phyloP scores from a whole-genome alignment of 64 coral and sea anemone genomes.

The Stylophora pistillata region DNA sequence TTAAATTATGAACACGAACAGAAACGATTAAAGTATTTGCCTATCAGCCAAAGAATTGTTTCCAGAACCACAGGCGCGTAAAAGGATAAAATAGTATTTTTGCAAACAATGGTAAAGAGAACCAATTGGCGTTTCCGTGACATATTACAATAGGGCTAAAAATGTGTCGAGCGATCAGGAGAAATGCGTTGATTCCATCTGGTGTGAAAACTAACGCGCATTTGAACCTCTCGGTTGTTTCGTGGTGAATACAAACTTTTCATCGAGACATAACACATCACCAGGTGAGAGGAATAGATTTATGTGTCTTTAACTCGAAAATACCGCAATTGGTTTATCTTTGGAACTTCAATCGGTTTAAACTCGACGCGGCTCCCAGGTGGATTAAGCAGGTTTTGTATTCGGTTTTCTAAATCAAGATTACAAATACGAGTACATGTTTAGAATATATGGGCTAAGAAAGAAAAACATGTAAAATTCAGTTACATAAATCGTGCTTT shows the following conservation, averaged over 20 bases:
- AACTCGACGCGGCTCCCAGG: not conserved
- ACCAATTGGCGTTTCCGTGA: not conserved
- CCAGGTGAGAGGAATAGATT: not conserved
- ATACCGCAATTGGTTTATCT: not conserved
- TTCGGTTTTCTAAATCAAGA: not conserved
- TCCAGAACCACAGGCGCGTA: not conserved
- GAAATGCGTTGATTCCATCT: not conserved
- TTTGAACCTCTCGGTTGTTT: not conserved
- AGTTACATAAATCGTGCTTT: not conserved
- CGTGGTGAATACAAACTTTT: not conserved
- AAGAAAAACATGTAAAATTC: not conserved
- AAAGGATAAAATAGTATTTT: constrained; percentile 24
- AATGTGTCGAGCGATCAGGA: not conserved
- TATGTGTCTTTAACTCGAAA: not conserved
- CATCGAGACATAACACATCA: not conserved
- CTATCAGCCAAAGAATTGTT: not conserved
- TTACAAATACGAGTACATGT: not conserved
- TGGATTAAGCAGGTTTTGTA: not conserved
- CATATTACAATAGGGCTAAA: not conserved
- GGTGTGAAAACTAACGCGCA: not conserved
- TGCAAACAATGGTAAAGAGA: not conserved
- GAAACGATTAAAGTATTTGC: not conserved
- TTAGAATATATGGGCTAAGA: not conserved
- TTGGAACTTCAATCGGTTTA: not conserved
- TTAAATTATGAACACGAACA: not conserved